Evolutionary conservation across 2,113 vertebrate species (phyloP).

Genomic region (Erythrocebus patas): DNA sequence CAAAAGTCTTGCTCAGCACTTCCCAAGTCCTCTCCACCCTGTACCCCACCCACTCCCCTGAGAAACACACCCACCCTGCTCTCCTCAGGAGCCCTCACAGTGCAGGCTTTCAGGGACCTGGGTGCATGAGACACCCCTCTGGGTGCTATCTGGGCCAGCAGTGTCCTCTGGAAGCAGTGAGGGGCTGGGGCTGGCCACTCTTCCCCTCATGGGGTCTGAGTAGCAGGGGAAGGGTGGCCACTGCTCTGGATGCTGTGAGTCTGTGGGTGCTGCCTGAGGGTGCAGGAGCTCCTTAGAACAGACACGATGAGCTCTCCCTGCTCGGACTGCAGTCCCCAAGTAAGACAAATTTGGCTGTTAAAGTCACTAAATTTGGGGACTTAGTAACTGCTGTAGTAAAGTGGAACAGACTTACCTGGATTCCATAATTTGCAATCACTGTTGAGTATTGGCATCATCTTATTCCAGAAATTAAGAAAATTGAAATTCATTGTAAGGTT

Average conservation of each 20-base stretch:
- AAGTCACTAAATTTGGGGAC: neutral
- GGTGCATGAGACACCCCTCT: accelerated
- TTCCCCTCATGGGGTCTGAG: neutral
- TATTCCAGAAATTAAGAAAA: neutral
- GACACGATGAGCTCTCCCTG: neutral
- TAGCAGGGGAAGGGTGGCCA: neutral
- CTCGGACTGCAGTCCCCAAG: neutral
- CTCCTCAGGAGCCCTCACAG: neutral
- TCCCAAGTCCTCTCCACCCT: neutral
- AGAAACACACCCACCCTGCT: neutral
- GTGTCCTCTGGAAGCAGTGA: neutral
- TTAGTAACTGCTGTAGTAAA: neutral
- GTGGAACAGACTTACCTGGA: neutral
- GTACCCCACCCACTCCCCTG: too few species aligned
- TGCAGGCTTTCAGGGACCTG: neutral
- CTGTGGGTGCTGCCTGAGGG: neutral
- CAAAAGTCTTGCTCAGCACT: neutral
- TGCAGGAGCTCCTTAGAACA: neutral
- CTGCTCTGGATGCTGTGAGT: neutral
- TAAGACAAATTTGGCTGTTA: neutral
- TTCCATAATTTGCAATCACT: neutral
- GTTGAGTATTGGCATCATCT: neutral
- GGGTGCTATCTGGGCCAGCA: neutral
- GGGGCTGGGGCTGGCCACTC: neutral
- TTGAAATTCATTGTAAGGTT: neutral